Evolutionary conservation across 1,140 invertebrate species (phyloP).

Genomic region (Protaetia brevitarsis): DNA sequence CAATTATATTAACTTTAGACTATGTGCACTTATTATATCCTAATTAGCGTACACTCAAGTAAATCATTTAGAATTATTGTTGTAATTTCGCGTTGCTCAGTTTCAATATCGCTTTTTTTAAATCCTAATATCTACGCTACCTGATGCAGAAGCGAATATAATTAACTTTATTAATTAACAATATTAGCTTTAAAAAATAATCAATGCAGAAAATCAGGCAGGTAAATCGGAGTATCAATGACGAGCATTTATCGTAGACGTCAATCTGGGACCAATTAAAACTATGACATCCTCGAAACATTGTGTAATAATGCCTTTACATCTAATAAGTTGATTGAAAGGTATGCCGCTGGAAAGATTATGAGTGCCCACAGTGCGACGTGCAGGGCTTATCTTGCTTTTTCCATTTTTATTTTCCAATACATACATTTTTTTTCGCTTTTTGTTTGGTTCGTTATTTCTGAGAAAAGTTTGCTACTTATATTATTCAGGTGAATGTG

Average conservation of each 20-base stretch:
- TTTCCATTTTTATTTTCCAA: not conserved
- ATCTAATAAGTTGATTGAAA: conserved; percentile 32
- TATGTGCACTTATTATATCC: not conserved
- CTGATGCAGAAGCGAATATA: not conserved
- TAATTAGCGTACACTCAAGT: conserved; percentile 15
- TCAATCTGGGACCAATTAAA: conserved; percentile 42
- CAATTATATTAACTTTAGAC: conserved; percentile 15
- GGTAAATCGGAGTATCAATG: conserved; percentile 34
- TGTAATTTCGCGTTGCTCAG: not conserved
- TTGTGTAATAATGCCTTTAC: conserved; percentile 42
- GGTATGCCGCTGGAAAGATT: conserved; percentile 12
- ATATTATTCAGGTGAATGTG: not conserved
- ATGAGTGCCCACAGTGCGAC: not conserved
- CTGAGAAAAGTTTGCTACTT: conserved; percentile 7
- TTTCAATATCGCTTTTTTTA: not conserved
- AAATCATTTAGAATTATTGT: conserved; percentile 4
- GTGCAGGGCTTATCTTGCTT: not conserved
- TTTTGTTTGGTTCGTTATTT: conserved; percentile 1
- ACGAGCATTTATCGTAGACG: conserved; percentile 34
- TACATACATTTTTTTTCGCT: not conserved
- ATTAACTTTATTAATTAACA: conserved; percentile 29
- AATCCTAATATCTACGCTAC: not conserved
- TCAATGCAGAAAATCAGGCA: conserved; percentile 31
- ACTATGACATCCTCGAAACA: conserved; percentile 41
- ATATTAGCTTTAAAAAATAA: conserved; percentile 31